phyloP scores from a whole-genome alignment of 2,113 vertebrate species.

The Brachypodius melanocephalos region DNA sequence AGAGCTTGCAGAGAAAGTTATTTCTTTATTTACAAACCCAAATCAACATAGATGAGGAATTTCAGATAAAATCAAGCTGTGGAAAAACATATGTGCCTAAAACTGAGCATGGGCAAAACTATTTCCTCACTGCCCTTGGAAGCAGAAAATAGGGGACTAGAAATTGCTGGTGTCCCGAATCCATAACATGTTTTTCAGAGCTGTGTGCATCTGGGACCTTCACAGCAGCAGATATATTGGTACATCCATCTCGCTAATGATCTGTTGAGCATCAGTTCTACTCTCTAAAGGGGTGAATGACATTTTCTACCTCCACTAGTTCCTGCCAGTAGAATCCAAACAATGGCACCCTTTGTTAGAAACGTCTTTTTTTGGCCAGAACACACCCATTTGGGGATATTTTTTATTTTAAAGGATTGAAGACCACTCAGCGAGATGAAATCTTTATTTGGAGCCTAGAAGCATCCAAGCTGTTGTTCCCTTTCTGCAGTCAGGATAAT shows the following conservation, averaged over 20 bases:
- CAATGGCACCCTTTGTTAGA: background rate
- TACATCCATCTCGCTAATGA: conserved; percentile 56
- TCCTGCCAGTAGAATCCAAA: background rate
- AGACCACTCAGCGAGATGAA: background rate
- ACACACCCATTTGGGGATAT: background rate
- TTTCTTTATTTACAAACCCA: conserved; percentile 15
- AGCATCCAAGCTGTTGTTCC: background rate
- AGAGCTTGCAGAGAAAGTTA: background rate
- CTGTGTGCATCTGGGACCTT: conserved; percentile 41
- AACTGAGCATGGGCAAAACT: background rate
- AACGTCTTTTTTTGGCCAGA: background rate
- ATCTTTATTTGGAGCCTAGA: background rate
- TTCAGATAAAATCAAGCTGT: background rate
- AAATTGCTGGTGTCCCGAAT: background rate
- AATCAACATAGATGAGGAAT: background rate
- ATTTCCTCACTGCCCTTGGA: conserved; percentile 19
- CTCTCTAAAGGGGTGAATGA: conserved; percentile 22
- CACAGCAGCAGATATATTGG: conserved; percentile 53
- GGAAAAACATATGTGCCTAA: background rate
- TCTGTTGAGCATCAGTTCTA: conserved; percentile 50
- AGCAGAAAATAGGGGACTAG: background rate
- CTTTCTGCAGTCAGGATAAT: background rate
- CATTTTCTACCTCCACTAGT: background rate
- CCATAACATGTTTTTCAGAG: conserved; percentile 21
- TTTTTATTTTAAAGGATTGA: background rate